Evolutionary conservation across 1,140 invertebrate genomes (phyloP).

Genomic region (Copidosoma floridanum): DNA sequence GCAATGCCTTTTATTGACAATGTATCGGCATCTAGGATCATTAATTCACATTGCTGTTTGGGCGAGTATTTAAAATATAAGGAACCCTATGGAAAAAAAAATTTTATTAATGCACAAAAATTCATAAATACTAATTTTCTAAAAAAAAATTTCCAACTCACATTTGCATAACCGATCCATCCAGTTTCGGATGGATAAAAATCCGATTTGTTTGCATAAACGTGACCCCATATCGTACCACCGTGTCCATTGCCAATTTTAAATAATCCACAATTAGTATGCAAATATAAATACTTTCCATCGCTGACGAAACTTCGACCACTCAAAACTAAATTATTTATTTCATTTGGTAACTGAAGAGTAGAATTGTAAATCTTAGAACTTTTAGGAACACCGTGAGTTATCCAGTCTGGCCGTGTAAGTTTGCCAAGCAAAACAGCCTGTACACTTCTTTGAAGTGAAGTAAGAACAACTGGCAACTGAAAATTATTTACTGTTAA

Average conservation of each 20-base stretch:
- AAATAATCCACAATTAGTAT: constrained; percentile 69
- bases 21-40: constrained; percentile 63
- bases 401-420: constrained; percentile 82
- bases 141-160: constrained; percentile 51
- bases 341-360: constrained; percentile 58
- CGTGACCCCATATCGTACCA: constrained; percentile 82
- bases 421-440: constrained; percentile 83
- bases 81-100: constrained; percentile 55
- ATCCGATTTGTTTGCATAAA: constrained; percentile 78
- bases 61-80: constrained; percentile 59
- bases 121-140: not conserved
- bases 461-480: constrained; percentile 83
- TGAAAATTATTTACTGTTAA: constrained; percentile 55
- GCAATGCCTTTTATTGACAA: constrained; percentile 61
- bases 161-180: constrained; percentile 83
- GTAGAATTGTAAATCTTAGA: constrained; percentile 74
- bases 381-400: constrained; percentile 78
- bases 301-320: constrained; percentile 69
- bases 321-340: constrained; percentile 56
- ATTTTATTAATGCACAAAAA: not conserved
- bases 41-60: constrained; percentile 63
- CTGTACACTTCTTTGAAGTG: constrained; percentile 86
- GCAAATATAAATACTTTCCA: constrained; percentile 83
- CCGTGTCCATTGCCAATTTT: constrained; percentile 93
- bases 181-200: constrained; percentile 76